These are phyloP conservation scores for Hippopotamyrus pictus DNA, from an alignment of 2,797 vertebrate species.

Conservation along the genomic window DNA sequence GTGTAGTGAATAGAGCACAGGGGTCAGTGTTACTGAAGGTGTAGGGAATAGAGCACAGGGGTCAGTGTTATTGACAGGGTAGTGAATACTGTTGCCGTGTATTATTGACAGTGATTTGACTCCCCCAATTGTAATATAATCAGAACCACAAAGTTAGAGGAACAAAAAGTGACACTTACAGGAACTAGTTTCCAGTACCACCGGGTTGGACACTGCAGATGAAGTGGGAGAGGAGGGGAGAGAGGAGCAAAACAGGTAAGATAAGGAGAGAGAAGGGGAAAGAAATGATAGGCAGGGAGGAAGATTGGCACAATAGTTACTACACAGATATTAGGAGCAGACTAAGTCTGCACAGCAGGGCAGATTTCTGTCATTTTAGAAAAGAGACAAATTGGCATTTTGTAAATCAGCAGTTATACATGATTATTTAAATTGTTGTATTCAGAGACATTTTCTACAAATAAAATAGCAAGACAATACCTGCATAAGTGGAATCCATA, in stretches of 20 bases:
- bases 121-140: background rate
- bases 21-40: background rate
- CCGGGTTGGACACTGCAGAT: slow-evolving; percentile 56
- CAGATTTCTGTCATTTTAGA: background rate
- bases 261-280: background rate
- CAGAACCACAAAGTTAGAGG: background rate
- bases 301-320: background rate
- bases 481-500: background rate
- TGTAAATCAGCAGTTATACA: background rate
- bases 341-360: background rate
- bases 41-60: background rate
- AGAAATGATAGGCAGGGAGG: background rate
- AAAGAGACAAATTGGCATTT: background rate
- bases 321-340: background rate
- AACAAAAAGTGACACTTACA: slow-evolving; percentile 44
- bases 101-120: background rate
- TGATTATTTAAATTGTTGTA: background rate
- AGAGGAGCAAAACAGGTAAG: background rate
- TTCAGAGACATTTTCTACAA: background rate
- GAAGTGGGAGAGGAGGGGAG: background rate
- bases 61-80: background rate
- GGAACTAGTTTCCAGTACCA: slow-evolving; percentile 70
- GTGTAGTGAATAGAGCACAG: background rate
- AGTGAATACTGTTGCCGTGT: background rate
- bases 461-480: background rate